These are phyloP conservation scores for Fregata magnificens DNA, from an alignment of 2,113 vertebrate genomes.

Conservation along the genomic window DNA sequence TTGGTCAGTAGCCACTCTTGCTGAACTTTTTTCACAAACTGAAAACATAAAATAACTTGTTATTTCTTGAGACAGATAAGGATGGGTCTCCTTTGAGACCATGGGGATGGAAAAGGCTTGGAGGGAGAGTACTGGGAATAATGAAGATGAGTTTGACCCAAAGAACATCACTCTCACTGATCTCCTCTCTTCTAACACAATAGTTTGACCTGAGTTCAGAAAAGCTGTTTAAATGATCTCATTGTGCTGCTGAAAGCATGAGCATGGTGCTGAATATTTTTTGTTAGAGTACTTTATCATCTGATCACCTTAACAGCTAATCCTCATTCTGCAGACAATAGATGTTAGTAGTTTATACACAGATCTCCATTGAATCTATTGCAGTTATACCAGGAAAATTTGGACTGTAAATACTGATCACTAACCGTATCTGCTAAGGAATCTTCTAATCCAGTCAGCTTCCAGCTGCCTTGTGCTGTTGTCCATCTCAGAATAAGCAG, in stretches of 20 bases:
- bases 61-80: not conserved
- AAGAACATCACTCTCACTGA: not conserved
- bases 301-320: not conserved
- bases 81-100: not conserved
- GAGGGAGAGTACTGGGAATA: not conserved
- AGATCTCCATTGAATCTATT: not conserved
- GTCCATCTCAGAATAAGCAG: not conserved
- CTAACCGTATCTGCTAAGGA: not conserved
- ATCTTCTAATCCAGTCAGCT: slow-evolving; percentile 15
- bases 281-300: not conserved
- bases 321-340: not conserved
- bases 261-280: not conserved
- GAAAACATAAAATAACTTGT: not conserved
- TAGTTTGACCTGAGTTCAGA: not conserved
- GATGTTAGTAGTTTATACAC: not conserved
- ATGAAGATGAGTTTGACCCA: not conserved
- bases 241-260: not conserved
- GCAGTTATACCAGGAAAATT: not conserved
- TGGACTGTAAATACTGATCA: not conserved
- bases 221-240: not conserved
- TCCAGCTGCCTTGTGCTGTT: not conserved
- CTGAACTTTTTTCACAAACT: slow-evolving; percentile 1
- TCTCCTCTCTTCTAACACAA: not conserved
- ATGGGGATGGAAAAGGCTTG: not conserved
- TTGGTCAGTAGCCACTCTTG: not conserved